Evolutionary conservation across 2,888 invertebrate genomes (phyloP), one percentile per base, ranked within the genome.

Genomic region (Drosophila longiperda): DNA sequence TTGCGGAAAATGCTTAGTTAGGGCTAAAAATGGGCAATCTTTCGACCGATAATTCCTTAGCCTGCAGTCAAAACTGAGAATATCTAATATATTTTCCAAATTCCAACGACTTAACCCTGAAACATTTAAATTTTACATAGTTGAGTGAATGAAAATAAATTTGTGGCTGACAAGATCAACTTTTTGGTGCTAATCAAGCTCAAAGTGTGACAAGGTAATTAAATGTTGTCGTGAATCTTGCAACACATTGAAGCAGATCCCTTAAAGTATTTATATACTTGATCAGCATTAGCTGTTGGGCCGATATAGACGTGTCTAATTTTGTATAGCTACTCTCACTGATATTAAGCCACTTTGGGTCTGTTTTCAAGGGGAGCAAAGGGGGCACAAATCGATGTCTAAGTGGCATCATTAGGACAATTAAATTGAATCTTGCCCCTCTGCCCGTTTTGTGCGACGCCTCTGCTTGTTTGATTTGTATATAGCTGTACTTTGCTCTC

Each of bases 401-500:
- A 48, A 53, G 65, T 38, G 20, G 53, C 32, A 48, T 8, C 23
- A 49, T 66, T 66, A 17, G 38, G 53, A 49, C 26, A 54, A 17
- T 38, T 54, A 20, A 32, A 29, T 40, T 17, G n/a, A 23, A 9
- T 7, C 17, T 29, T 17, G 17, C n/a, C 20, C 32, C 40, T 20
- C 61, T 59, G 33, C 29, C 23, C 23, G 45, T 40, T n/a, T n/a
- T 23, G 29, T 11, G 48, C 32, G 54, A 67, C 45, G 54, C 57
- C 66, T 52, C 61, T 66, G 67, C 33, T 36, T 33, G 57, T 69
- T 69, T 73, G 66, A 71, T 70, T 74, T 78, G 67, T 68, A 40
- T 68, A 40, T 58, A 58, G 65, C 64, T 77, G 73, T 70, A 65
- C 78, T 67, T 69, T 23, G 57, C 33, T 64, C 67, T 62, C 55